Evolutionary conservation across 2,113 vertebrate species (phyloP).

Genomic region (Microtus pennsylvanicus): DNA sequence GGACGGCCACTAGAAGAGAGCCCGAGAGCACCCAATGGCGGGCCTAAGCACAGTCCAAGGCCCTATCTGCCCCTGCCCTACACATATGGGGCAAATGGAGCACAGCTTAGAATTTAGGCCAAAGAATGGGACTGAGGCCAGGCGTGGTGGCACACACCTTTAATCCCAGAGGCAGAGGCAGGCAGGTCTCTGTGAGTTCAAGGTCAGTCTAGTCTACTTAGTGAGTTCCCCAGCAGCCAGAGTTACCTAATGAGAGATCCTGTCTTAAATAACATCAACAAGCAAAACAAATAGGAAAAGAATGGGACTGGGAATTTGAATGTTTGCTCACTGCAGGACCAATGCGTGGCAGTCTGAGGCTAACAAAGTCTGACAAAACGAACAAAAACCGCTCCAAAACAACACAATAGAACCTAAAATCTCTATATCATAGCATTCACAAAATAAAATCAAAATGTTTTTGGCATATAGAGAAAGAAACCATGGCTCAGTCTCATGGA

Average conservation of each 20-base stretch:
- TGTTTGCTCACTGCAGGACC: background rate
- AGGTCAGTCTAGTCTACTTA: background rate
- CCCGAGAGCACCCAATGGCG: background rate
- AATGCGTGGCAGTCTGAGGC: background rate
- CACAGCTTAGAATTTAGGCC: background rate
- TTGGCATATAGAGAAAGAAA: conserved; percentile 42
- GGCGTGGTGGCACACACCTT: background rate
- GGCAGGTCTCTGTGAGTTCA: background rate
- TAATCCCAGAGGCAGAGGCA: background rate
- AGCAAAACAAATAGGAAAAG: background rate
- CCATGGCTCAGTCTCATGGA: conserved; percentile 9
- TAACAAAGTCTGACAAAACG: background rate
- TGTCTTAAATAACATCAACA: background rate
- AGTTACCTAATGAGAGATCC: background rate
- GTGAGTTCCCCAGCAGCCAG: background rate
- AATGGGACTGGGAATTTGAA: background rate
- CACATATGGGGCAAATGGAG: background rate
- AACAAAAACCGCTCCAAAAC: background rate
- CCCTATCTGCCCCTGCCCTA: background rate
- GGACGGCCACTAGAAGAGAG: background rate
- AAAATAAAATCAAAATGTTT: conserved; percentile 24
- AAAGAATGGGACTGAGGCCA: background rate
- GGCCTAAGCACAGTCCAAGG: background rate
- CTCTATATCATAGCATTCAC: background rate
- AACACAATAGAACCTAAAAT: background rate